Conservation (phyloP, 2,113 vertebrate genomes). For the Forbesichthys agassizii region DNA sequence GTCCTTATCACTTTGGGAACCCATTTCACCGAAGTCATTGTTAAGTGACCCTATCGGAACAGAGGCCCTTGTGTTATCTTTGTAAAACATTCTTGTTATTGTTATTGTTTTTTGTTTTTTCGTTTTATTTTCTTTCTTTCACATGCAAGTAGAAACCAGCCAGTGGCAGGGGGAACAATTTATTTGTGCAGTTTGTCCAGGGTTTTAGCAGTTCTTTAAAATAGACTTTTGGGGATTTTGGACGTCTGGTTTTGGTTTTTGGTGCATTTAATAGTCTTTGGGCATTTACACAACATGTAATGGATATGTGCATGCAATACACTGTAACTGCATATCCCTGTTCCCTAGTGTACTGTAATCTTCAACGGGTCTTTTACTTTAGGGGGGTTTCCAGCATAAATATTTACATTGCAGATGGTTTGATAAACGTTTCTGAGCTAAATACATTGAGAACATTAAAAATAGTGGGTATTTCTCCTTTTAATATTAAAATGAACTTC, state of each 20-base stretch:
- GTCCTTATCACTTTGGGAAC: conserved; percentile 48
- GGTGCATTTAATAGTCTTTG: conserved; percentile 8
- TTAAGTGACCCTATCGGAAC: conserved; percentile 58
- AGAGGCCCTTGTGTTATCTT: conserved; percentile 39
- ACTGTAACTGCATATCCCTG: background rate
- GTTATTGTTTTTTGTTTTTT: conserved; percentile 1
- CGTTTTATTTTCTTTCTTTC: no score
- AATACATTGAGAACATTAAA: conserved; percentile 41
- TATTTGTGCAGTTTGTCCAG: no score
- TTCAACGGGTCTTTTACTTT: conserved; percentile 2
- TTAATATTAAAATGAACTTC: conserved; percentile 67
- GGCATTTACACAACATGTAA: background rate
- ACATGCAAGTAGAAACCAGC: no score
- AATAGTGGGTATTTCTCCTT: conserved; percentile 51
- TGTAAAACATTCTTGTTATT: no score
- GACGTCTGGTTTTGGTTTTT: conserved; percentile 27
- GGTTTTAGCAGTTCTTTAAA: no score
- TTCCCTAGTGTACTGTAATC: background rate
- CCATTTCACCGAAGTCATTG: conserved; percentile 68
- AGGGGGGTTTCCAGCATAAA: background rate
- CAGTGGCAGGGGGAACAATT: no score
- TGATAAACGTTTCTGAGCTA: conserved; percentile 35
- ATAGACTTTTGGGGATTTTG: conserved; percentile 20
- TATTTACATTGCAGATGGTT: conserved; percentile 16
- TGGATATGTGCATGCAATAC: background rate